Evolutionary conservation across 2,113 vertebrate genomes (phyloP).

Genomic region (Toxotes jaculatrix): DNA sequence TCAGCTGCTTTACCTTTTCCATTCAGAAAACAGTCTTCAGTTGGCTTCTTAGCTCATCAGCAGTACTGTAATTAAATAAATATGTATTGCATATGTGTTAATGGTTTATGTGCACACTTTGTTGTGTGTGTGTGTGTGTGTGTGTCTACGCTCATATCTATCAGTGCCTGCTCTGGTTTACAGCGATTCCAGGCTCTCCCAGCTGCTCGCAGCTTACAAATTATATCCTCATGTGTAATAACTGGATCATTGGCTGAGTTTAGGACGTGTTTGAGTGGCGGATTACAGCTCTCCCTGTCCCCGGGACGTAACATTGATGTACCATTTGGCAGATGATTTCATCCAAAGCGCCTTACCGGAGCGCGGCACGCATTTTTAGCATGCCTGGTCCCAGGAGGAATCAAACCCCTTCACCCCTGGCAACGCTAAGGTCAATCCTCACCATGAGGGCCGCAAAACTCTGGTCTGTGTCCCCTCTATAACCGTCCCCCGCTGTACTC

Average conservation of each 20-base stretch:
- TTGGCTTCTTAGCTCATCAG: not conserved
- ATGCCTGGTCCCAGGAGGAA: slow-evolving; percentile 29
- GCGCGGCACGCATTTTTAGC: slow-evolving; percentile 2
- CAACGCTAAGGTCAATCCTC: not conserved
- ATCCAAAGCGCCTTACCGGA: slow-evolving; percentile 34
- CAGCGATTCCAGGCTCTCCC: slow-evolving; percentile 15
- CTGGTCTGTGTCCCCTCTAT: slow-evolving; percentile 11
- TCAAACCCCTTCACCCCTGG: slow-evolving; percentile 28
- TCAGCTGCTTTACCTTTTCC: too few species aligned
- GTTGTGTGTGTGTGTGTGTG: too few species aligned
- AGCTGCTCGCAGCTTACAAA: slow-evolving; percentile 23
- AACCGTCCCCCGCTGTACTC: not conserved
- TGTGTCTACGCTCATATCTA: not conserved
- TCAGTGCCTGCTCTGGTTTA: not conserved
- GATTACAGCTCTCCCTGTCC: slow-evolving; percentile 46
- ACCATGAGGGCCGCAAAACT: slow-evolving; percentile 30
- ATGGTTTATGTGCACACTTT: too few species aligned
- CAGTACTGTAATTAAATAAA: not conserved
- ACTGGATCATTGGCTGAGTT: slow-evolving; percentile 59
- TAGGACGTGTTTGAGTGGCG: slow-evolving; percentile 50
- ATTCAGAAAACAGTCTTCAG: too few species aligned
- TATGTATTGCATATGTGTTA: not conserved
- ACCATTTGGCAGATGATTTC: slow-evolving; percentile 50
- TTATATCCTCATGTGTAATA: slow-evolving; percentile 58
- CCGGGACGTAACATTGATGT: slow-evolving; percentile 28